Evolutionary conservation across 2,888 invertebrate species (phyloP).

Genomic region (Cheilosia grossa): DNA sequence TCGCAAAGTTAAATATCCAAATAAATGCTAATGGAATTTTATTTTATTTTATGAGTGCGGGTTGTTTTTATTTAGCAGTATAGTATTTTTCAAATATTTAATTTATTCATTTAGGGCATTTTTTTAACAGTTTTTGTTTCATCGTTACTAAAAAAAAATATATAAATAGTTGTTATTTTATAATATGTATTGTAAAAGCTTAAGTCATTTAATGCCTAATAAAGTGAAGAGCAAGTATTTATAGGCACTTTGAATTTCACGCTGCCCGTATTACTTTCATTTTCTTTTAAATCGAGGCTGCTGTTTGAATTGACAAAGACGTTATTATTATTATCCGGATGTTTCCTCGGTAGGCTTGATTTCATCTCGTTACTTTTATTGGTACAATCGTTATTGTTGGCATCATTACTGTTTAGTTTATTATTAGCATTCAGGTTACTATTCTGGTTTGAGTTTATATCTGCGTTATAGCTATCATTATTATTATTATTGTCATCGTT

Average conservation of each 20-base stretch:
- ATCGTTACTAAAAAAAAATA: too few relatives aligned
- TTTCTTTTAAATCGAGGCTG: slow-evolving; percentile 11
- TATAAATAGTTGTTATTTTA: too few relatives aligned
- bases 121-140: too few relatives aligned
- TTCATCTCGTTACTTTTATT: slow-evolving; percentile 35
- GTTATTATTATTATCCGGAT: slow-evolving; percentile 54
- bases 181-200: too few relatives aligned
- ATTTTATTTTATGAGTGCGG: too few relatives aligned
- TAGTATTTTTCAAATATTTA: too few relatives aligned
- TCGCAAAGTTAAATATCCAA: too few relatives aligned
- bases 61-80: too few relatives aligned
- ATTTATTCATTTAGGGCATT: too few relatives aligned
- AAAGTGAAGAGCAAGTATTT: slow-evolving; percentile 8
- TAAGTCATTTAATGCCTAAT: not conserved
- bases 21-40: too few relatives aligned
- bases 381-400: slow-evolving; percentile 66
- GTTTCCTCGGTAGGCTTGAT: not conserved
- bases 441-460: slow-evolving; percentile 79
- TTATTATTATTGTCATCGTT: slow-evolving; percentile 49
- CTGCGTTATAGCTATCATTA: slow-evolving; percentile 78
- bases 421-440: not conserved
- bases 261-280: not conserved
- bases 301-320: slow-evolving; percentile 19
- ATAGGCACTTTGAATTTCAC: not conserved
- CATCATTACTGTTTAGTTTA: slow-evolving; percentile 53